phyloP scores from a whole-genome alignment of 2,797 vertebrate species.

The Lemur catta region DNA sequence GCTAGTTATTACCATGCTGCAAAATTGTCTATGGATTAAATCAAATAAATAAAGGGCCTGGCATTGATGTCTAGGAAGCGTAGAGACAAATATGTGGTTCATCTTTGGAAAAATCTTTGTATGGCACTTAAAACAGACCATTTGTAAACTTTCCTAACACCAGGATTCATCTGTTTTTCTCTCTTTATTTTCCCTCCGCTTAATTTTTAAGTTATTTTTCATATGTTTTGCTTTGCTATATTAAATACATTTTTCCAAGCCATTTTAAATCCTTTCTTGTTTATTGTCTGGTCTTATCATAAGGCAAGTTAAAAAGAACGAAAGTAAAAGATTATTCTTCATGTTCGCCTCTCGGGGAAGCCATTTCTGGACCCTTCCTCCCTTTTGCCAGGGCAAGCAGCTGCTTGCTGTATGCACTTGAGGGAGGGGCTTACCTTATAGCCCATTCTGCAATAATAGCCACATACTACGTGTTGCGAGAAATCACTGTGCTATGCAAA shows the following conservation, averaged over 20 bases:
- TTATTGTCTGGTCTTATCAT: not conserved
- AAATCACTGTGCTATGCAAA: not conserved
- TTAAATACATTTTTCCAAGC: not conserved
- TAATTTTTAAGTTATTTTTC: not conserved
- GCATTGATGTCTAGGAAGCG: not conserved
- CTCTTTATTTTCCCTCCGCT: not conserved
- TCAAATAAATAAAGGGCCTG: not conserved
- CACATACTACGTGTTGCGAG: not conserved
- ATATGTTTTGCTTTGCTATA: not conserved
- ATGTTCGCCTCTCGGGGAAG: not conserved
- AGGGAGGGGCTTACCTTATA: not conserved
- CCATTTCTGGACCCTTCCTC: not conserved
- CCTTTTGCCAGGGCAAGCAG: accelerated
- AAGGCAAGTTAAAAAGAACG: not conserved
- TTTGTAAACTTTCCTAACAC: not conserved
- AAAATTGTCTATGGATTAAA: not conserved
- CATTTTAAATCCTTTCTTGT: not conserved
- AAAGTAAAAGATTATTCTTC: not conserved
- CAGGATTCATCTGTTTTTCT: not conserved
- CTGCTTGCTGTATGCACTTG: not conserved
- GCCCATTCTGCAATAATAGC: not conserved
- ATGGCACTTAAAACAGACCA: not conserved
- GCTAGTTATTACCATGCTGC: too few species aligned
- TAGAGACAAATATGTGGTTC: not conserved
- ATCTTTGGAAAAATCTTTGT: not conserved